Base-by-base conservation (phyloP, 2,797 vertebrate genomes). In the Hafferia zeledoni region DNA sequence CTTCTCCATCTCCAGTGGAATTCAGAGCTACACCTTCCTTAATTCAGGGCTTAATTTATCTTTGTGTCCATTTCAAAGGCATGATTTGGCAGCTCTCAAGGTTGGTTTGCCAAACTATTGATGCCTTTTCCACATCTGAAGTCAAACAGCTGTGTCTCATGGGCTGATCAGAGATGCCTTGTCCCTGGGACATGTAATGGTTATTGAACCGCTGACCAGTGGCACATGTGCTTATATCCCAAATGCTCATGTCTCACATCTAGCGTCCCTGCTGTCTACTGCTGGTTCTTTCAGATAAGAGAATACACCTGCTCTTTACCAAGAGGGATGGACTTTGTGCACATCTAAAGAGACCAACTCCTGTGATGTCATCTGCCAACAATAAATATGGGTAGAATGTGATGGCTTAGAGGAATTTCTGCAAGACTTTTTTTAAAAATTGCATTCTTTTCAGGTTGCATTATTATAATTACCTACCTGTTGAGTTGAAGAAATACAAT, bases 11-110 rank as follows among this genome's bases (percentile, higher is more conserved):
- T 85, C 11, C 41, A 56, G 16, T 65, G n/a, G 52, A 86, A 92
- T 88, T 76, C n/a, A 70, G 70, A 84, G 35, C 41, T 89, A 67
- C 12, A 55, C 43, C 28, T 91, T 89, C 18, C 53, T 88, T 91
- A 94, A 88, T 84, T 83, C 52, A 57, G 23, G 47, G 31, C 41
- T 95, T 94, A 46, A 64, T 64, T 77, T 83, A 85, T 77, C 75
- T 49, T 53, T 89, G 88, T 55, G 64, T 17, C 27, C 35, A 93
- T 23, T 91, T 89, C 46, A 90, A 77, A 89, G 52, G 13, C 28
- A 37, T 39, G 28, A 43, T 70, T 84, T 90, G 83, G 25, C 81
- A 89, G 35, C 27, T 84, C 4, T 67, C 20, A 52, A 49, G 43
- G 11, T 19, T 49, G 31, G 10, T 47, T 14, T 50, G 47, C 61